Evolutionary conservation across 2,888 invertebrate species (phyloP).

Genomic region (Laothoe populi): DNA sequence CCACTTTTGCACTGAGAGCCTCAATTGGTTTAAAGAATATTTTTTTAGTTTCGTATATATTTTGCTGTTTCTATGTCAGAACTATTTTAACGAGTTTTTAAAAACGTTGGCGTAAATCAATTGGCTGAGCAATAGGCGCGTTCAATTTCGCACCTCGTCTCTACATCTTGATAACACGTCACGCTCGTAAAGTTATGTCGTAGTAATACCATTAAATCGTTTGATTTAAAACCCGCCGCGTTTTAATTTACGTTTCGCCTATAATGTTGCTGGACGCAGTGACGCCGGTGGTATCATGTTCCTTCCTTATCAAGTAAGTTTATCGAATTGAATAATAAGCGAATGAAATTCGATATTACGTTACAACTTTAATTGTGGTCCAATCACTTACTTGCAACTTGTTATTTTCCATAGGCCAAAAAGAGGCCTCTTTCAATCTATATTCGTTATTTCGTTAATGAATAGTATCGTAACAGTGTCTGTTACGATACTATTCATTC

Average conservation of each 20-base stretch:
- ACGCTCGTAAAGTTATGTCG: conserved; percentile 56
- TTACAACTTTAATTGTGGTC: conserved; percentile 27
- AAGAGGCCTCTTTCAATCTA: too few species aligned
- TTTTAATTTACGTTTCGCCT: conserved; percentile 41
- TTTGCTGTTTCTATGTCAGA: too few species aligned
- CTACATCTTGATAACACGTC: conserved; percentile 57
- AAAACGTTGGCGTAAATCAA: conserved; percentile 53
- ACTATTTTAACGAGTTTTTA: neutral
- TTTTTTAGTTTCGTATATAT: too few species aligned
- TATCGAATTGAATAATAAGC: conserved; percentile 35
- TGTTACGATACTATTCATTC: too few species aligned
- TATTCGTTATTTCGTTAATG: too few species aligned
- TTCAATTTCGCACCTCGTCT: conserved; percentile 59
- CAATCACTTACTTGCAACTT: conserved; percentile 3
- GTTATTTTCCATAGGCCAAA: neutral
- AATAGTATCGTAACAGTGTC: too few species aligned
- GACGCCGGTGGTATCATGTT: conserved; percentile 31
- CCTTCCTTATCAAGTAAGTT: conserved; percentile 35
- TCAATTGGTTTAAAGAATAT: too few species aligned
- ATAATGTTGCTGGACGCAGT: conserved; percentile 30
- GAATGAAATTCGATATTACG: conserved; percentile 34
- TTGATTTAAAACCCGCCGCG: conserved; percentile 46
- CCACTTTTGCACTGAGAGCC: too few species aligned
- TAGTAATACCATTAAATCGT: conserved; percentile 54
- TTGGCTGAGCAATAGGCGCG: conserved; percentile 55